Evolutionary conservation across 37 sponge, comb jelly and placozoan genomes (phyloP).

Genomic region (Spongilla lacustris): DNA sequence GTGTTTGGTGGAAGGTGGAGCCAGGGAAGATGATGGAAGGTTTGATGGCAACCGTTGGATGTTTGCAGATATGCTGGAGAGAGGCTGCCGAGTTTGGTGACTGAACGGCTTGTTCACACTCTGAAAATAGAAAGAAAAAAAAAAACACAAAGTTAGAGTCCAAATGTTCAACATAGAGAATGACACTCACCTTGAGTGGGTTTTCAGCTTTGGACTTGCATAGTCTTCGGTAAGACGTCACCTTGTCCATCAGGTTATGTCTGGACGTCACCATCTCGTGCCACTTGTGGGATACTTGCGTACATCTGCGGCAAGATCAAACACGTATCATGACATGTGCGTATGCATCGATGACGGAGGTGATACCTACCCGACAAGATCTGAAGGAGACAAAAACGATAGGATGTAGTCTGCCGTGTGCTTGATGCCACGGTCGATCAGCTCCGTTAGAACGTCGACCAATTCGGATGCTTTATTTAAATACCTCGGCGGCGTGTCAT

Average conservation of each 20-base stretch:
- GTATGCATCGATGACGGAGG: background rate
- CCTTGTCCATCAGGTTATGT: background rate
- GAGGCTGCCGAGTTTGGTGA: background rate
- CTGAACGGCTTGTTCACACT: background rate
- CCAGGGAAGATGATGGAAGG: background rate
- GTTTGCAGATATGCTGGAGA: slow-evolving; percentile 1
- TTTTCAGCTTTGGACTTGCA: background rate
- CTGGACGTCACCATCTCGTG: slow-evolving; percentile 1
- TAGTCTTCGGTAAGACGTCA: background rate
- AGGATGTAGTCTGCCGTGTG: background rate
- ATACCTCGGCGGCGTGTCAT: background rate
- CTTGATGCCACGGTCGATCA: background rate
- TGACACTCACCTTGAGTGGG: background rate
- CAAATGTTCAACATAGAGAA: background rate
- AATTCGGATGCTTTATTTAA: background rate
- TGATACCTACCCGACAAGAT: slow-evolving; percentile 9
- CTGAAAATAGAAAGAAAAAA: background rate
- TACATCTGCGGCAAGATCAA: background rate
- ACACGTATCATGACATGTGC: background rate
- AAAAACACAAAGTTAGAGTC: background rate
- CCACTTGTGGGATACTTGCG: background rate
- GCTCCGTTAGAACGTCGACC: slow-evolving; percentile 17
- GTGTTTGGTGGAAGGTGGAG: background rate
- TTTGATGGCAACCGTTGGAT: background rate
- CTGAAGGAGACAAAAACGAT: slow-evolving; percentile 11